Conservation (phyloP, 2,888 invertebrate species). For the Sinhomidia bicolor region DNA sequence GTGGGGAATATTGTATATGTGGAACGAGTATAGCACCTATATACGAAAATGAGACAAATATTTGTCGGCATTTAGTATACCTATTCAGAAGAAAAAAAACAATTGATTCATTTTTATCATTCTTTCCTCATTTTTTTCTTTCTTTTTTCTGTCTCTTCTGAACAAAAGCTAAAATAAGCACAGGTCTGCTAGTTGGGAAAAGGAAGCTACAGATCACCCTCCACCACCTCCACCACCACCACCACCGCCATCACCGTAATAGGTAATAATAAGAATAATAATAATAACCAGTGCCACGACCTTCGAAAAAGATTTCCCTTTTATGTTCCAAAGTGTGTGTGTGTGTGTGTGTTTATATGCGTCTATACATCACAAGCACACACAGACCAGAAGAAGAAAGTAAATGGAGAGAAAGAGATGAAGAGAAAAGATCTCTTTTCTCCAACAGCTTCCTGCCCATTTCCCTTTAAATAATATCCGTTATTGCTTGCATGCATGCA, state of each 20-base stretch:
- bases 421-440: neutral
- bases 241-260: no score
- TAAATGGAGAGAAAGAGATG: neutral
- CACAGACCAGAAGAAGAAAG: neutral
- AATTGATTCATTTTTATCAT: neutral
- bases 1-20: no score
- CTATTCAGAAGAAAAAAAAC: constrained; percentile 2
- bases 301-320: constrained; percentile 40
- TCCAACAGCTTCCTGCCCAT: constrained; percentile 35
- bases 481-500: neutral
- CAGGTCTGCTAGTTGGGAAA: neutral
- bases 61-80: no score
- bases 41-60: no score
- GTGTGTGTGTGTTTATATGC: neutral
- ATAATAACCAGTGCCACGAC: constrained; percentile 23
- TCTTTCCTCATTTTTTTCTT: neutral
- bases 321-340: neutral
- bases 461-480: constrained; percentile 46
- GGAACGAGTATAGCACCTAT: no score
- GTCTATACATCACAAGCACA: neutral
- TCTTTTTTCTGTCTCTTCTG: neutral
- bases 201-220: constrained; percentile 38
- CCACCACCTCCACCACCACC: no score
- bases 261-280: no score
- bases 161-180: neutral